Evolutionary conservation across 2,888 invertebrate species (phyloP).

Genomic region (Drosophila bunnanda): DNA sequence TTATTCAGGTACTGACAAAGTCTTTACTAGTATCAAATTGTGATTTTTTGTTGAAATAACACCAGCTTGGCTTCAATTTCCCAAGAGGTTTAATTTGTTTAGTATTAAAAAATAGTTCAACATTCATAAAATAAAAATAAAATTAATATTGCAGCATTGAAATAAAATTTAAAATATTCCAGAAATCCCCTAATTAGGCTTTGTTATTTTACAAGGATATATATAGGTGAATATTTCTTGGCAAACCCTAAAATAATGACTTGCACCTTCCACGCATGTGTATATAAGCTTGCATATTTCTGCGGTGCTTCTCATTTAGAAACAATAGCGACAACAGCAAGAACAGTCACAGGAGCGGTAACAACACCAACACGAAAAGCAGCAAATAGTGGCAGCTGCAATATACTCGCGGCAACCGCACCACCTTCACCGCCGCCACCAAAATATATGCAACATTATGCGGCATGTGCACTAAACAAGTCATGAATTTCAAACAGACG

Average conservation of each 20-base stretch:
- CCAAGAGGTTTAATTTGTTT: too few relatives aligned
- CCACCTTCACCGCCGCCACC: slow-evolving; percentile 19
- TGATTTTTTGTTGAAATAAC: too few relatives aligned
- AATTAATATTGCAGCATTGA: too few relatives aligned
- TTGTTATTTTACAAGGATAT: too few relatives aligned
- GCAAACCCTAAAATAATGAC: not conserved
- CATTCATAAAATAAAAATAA: too few relatives aligned
- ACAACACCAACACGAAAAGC: slow-evolving; percentile 41
- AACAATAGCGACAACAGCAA: slow-evolving; percentile 42
- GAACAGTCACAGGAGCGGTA: slow-evolving; percentile 51
- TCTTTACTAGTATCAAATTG: too few relatives aligned
- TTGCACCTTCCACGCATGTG: slow-evolving; percentile 13
- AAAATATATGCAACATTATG: slow-evolving; percentile 78
- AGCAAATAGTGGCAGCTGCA: slow-evolving; percentile 52
- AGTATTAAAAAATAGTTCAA: too few relatives aligned
- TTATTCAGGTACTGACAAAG: too few relatives aligned
- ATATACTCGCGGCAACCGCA: slow-evolving; percentile 28
- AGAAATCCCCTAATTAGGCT: too few relatives aligned
- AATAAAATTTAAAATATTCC: too few relatives aligned
- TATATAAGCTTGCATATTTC: slow-evolving; percentile 52
- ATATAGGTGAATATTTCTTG: too few relatives aligned
- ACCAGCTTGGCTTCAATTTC: too few relatives aligned
- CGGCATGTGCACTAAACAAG: slow-evolving; percentile 79
- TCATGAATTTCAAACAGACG: slow-evolving; percentile 77
- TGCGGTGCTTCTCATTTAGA: slow-evolving; percentile 62